Evolutionary conservation across 2,888 invertebrate genomes (phyloP), one percentile per base, ranked within the genome.

Genomic region (Phalera bucephala): DNA sequence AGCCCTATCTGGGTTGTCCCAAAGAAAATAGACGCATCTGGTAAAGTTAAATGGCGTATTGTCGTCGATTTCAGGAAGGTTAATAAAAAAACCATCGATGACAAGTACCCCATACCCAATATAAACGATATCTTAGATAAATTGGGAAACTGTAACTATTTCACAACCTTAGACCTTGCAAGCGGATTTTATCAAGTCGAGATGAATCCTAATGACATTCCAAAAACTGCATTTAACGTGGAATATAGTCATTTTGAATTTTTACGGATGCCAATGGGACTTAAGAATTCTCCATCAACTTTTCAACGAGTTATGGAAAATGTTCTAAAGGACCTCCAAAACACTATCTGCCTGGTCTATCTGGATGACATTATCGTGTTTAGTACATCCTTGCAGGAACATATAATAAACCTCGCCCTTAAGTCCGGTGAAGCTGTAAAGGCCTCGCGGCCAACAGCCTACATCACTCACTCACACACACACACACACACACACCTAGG

Each of bases 291-390:
- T 21, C 68, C 58, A 5, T 45, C 57, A 0, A 57, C 56, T 0
- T 70, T 68, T 40, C 64, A 68, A 29, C 17, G 62, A 15, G 44
- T 59, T 0, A 54, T 67, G 53, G 59, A 71, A 29, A 52, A 57
- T 13, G 49, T 67, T 1, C 38, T 72, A 0, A 31, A 22, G 7
- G 39, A 10, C 7, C 26, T 40, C 2, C 36, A 40, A 8, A 31
- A 40, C 4, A 6, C 0, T 0, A 28, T 39, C 1, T 39, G 34
- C 12, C n/a, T 39, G 12, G 39, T 39, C 0, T 39, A 39, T 22
- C n/a, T 39, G 1, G 39, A 39, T 25, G 39, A 43, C n/a, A 27
- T 43, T 0, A 22, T 43, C 0, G 12, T 38, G 0, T 44, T 36
- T n/a, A 33, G 36, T 6, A 25, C 31, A 2, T 40, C 40, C 0